A percentile compares a stretch with the other conserved stretches of the same genome.
phyloP scores from a whole-genome alignment of 2,888 invertebrate species.

The Himalopsyche anomala region DNA sequence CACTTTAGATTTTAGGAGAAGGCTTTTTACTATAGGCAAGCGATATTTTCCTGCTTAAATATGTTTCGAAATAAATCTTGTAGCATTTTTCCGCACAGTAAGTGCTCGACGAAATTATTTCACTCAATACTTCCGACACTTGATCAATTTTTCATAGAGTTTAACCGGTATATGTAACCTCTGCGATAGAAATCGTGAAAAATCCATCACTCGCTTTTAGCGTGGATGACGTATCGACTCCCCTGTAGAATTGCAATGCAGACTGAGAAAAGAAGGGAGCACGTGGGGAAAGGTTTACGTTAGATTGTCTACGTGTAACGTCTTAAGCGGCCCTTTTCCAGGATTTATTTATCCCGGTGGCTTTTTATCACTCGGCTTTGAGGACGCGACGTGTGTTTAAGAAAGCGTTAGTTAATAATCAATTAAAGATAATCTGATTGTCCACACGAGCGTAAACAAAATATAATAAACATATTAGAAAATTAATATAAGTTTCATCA shows the following conservation, averaged over 20 bases:
- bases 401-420: not conserved
- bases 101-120: not conserved
- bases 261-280: not conserved
- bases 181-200: not conserved
- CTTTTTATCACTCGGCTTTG: conserved; percentile 1
- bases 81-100: not conserved
- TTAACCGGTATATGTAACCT: not conserved
- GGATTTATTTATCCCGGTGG: conserved; percentile 17
- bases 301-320: conserved; percentile 30
- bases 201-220: not conserved
- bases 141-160: conserved; percentile 14
- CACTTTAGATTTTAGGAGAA: too few species aligned
- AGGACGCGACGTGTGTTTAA: not conserved
- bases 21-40: too few species aligned
- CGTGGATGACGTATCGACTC: conserved; percentile 4
- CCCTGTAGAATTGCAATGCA: not conserved
- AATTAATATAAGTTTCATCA: too few species aligned
- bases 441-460: too few species aligned
- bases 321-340: conserved; percentile 13
- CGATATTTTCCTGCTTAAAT: too few species aligned
- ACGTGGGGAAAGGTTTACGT: not conserved
- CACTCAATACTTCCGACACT: conserved; percentile 8
- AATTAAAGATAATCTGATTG: not conserved
- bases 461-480: too few species aligned
- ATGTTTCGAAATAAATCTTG: too few species aligned